Base-by-base conservation (phyloP, 2,888 invertebrate genomes). In the Rutpela maculata region DNA sequence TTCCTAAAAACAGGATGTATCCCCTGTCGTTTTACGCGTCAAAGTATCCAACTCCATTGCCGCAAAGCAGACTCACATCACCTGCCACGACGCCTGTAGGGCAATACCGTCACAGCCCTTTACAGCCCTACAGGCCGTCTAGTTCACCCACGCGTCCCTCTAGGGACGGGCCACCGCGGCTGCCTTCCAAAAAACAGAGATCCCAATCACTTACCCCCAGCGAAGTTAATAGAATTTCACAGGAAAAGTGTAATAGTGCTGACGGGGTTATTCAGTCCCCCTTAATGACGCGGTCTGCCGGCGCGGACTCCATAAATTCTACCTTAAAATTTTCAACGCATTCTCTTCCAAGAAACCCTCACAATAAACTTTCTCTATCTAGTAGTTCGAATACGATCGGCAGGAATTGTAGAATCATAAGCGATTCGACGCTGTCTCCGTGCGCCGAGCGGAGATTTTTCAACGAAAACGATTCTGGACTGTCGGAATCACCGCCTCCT, bases 1-100 rank as follows among this genome's bases (percentile, higher is more conserved):
- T 93, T 79, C 98, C 98, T 0, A 94, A 96, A 80, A 96, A 97
- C 85, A 92, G 98, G 77, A 92, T 94, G 86, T 93, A 94, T 83
- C 96, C 97, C 0, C 89, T 96, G 3, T 95, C 95, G 4, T 95
- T 95, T 85, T 95, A 94, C 86, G 93, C 92, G 84, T 88, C 92
- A 79, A 93, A 92, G 84, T 93, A 93, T 85, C 91, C 93, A 86
- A 86, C 89, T 5, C 89, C 92, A 87, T 89, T 87, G 91, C 85
- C 90, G 91, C 89, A 82, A 78, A 91, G 88, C 87, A 89, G 87
- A 85, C 87, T 84, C 86, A 90, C 87, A 19, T 89, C 89, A 1
- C 89, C 90, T 7, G 88, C 91, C 85, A 83, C 89, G 83, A 85
- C 90, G 79, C 85, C 91, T 7, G 89, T 74, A 75, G 90, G 75